Conservation (phyloP, 2,888 invertebrate genomes). For the Oligia strigilis region DNA sequence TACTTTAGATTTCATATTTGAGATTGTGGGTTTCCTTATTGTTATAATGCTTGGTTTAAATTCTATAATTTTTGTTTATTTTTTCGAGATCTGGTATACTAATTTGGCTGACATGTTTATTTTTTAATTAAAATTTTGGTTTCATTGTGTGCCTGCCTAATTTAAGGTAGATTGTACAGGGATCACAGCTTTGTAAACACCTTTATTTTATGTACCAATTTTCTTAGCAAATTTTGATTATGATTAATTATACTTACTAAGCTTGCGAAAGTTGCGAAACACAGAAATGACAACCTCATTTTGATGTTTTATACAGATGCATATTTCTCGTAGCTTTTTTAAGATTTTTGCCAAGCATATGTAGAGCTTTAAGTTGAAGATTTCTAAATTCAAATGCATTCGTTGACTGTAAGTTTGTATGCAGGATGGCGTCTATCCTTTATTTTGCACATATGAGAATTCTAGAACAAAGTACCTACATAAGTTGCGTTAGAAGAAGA, state of each 20-base stretch:
- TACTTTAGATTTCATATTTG: too few relatives aligned
- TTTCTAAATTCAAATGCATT: constrained; percentile 44
- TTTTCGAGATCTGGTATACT: too few relatives aligned
- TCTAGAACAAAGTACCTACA: constrained; percentile 5
- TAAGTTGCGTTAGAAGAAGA: not conserved
- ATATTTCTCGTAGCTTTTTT: constrained; percentile 9
- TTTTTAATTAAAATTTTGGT: too few relatives aligned
- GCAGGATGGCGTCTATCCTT: constrained; percentile 23
- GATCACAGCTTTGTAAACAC: too few relatives aligned
- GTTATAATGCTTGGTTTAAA: too few relatives aligned
- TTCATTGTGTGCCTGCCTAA: too few relatives aligned
- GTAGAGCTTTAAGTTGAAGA: constrained; percentile 19
- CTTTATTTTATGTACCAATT: too few relatives aligned
- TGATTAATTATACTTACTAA: not conserved
- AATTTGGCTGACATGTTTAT: too few relatives aligned
- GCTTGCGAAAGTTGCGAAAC: not conserved
- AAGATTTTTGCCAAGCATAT: constrained; percentile 24
- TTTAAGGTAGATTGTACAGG: too few relatives aligned
- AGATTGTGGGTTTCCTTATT: too few relatives aligned
- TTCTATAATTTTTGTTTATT: too few relatives aligned
- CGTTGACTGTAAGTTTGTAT: constrained; percentile 35
- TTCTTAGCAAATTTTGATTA: not conserved
- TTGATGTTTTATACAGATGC: not conserved
- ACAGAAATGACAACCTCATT: not conserved
- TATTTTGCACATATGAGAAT: constrained; percentile 21